Evolutionary conservation across 2,113 vertebrate genomes (phyloP).

Genomic region (Phrynocephalus versicolor): DNA sequence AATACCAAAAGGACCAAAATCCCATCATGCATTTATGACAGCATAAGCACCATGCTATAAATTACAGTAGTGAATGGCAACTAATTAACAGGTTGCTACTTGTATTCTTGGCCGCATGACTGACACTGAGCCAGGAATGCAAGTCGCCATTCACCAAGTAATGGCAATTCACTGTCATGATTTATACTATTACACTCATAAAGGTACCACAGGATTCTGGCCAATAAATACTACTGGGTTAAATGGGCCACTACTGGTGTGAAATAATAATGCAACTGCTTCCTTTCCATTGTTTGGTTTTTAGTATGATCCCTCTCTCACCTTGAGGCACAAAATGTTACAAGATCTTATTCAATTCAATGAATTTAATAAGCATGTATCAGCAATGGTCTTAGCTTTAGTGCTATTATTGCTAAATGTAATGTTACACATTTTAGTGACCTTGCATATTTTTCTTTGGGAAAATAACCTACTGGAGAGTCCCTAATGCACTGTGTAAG

Average conservation of each 20-base stretch:
- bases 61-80: too few relatives aligned
- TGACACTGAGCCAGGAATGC: too few relatives aligned
- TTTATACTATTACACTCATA: too few relatives aligned
- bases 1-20: too few relatives aligned
- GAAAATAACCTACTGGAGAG: background rate
- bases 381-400: constrained; percentile 35
- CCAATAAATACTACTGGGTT: background rate
- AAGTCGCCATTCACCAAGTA: background rate
- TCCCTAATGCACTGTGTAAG: constrained; percentile 5
- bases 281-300: constrained; percentile 39
- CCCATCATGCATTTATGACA: too few relatives aligned
- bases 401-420: constrained; percentile 31
- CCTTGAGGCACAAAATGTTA: constrained; percentile 40
- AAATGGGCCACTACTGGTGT: background rate
- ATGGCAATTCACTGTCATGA: background rate
- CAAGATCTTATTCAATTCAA: constrained; percentile 56
- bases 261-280: constrained; percentile 17
- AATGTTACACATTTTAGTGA: constrained; percentile 23
- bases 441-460: constrained; percentile 18
- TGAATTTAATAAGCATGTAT: constrained; percentile 52
- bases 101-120: too few relatives aligned
- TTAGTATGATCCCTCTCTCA: constrained; percentile 32
- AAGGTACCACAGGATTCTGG: too few relatives aligned
- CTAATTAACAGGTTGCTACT: too few relatives aligned
- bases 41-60: too few relatives aligned